Evolutionary conservation across 2,888 invertebrate genomes (phyloP).

Genomic region (Mechanitis messenoides): DNA sequence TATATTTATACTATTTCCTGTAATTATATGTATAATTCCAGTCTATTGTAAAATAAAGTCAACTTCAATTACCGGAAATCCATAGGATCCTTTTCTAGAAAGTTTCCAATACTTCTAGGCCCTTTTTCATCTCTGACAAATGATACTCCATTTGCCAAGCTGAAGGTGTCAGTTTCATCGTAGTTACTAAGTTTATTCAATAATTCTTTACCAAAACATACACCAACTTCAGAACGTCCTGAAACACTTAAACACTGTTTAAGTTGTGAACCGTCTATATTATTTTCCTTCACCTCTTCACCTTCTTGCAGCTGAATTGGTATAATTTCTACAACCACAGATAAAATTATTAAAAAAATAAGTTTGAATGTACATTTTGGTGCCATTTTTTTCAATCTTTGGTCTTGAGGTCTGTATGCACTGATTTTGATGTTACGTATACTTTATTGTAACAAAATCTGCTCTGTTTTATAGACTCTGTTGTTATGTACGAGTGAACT

Average conservation of each 20-base stretch:
- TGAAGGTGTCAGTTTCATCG: conserved; percentile 81
- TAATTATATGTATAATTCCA: too few relatives aligned
- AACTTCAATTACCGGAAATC: conserved; percentile 78
- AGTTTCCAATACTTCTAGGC: conserved; percentile 80
- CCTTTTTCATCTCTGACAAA: conserved; percentile 80
- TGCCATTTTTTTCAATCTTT: conserved; percentile 15
- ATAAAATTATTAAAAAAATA: conserved; percentile 29
- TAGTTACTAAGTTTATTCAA: conserved; percentile 79
- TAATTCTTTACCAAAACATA: conserved; percentile 84
- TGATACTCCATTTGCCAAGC: conserved; percentile 79
- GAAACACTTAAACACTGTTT: conserved; percentile 61
- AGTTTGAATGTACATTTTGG: conserved; percentile 11
- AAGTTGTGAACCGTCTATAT: conserved; percentile 50
- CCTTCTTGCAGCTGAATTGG: conserved; percentile 61
- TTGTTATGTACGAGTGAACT: conserved; percentile 74
- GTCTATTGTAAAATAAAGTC: too few relatives aligned
- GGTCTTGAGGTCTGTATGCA: conserved; percentile 42
- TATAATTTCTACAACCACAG: conserved; percentile 46
- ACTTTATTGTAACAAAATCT: conserved; percentile 53
- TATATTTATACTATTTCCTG: too few relatives aligned
- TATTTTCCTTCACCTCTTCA: conserved; percentile 56
- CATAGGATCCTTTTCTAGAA: conserved; percentile 84
- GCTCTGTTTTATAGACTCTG: conserved; percentile 69
- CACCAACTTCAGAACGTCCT: conserved; percentile 68
- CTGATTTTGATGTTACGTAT: conserved; percentile 55